Evolutionary conservation across 1,140 invertebrate genomes (phyloP), one percentile per base, ranked within the genome.

Genomic region (Bilobella aurantiaca): DNA sequence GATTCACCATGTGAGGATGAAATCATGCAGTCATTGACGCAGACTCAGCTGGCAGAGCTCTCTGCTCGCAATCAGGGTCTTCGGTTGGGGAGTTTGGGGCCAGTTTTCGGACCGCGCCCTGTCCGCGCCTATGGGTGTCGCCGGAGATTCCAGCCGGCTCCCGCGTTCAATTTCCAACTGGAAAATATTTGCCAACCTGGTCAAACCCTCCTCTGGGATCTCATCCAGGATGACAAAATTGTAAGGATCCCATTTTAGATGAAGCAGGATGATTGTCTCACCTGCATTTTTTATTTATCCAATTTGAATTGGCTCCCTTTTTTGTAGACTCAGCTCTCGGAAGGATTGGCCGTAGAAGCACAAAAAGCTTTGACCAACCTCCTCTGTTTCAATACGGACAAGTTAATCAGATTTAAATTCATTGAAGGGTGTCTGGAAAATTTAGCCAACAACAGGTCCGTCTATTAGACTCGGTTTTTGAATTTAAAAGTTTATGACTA

Each of bases 381-480:
- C 1, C 80, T 96, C 1, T 95, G 91, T 75, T 94, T 88, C 72
- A 93, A 89, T 74, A 89, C 89, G 32, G 90, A 93, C 74, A 86
- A 89, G 68, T 80, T 87, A 56, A 91, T 96, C 59, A 82, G 90
- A 32, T 91, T 92, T 75, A 94, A 94, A 79, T 96, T 96, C 73
- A 95, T 96, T 73, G 91, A 95, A 78, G 92, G 91, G 0, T 96
- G 92, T 74, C 79, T 96, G 30, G 86, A 93, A 70, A 96, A 96
- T 79, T 79, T 96, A 47, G 86, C 90, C 16, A 85, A 85, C 65
- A 91, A 95, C 77, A 83, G 82, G 85, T n/a, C n/a, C n/a, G n/a
- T n/a, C n/a, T n/a, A n/a, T n/a, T n/a, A n/a, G n/a, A n/a, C n/a
- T n/a, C n/a, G n/a, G n/a, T n/a, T n/a, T n/a, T n/a, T n/a, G n/a